Evolutionary conservation across 2,888 invertebrate species (phyloP).

Genomic region (Ormyrus thymus): DNA sequence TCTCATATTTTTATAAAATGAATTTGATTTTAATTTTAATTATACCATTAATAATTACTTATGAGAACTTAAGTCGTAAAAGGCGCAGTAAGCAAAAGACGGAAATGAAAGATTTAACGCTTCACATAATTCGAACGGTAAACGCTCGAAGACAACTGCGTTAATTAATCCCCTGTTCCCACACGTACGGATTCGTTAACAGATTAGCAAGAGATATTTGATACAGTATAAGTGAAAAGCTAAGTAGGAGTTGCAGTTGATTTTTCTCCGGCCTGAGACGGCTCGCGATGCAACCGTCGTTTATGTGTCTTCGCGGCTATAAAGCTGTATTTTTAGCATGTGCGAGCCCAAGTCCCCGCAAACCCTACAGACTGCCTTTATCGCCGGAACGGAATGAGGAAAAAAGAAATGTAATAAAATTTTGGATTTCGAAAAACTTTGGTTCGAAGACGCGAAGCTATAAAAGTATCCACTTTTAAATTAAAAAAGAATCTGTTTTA

Average conservation of each 20-base stretch:
- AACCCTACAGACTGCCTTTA: conserved; percentile 2
- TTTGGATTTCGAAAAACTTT: too few relatives aligned
- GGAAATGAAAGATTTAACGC: too few relatives aligned
- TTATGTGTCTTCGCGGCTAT: conserved; percentile 21
- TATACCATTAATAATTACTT: too few relatives aligned
- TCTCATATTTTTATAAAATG: too few relatives aligned
- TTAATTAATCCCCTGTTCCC: conserved; percentile 13
- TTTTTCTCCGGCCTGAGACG: conserved; percentile 24
- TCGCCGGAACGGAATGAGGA: not conserved
- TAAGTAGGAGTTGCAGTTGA: conserved; percentile 2
- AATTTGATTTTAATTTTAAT: too few relatives aligned
- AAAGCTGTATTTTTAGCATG: conserved; percentile 44
- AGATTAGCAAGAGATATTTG: not conserved
- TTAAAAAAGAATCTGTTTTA: too few relatives aligned
- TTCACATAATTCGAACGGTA: not conserved
- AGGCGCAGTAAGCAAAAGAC: too few relatives aligned
- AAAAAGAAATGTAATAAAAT: too few relatives aligned
- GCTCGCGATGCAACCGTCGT: not conserved
- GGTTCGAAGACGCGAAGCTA: too few relatives aligned
- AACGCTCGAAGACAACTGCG: conserved; percentile 9
- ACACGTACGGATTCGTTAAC: not conserved
- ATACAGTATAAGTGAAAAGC: not conserved
- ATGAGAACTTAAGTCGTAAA: too few relatives aligned
- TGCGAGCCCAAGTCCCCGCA: not conserved
- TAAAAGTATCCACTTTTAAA: too few relatives aligned